Conservation (phyloP, 2,797 vertebrate genomes). For the Clarias pachynema region DNA sequence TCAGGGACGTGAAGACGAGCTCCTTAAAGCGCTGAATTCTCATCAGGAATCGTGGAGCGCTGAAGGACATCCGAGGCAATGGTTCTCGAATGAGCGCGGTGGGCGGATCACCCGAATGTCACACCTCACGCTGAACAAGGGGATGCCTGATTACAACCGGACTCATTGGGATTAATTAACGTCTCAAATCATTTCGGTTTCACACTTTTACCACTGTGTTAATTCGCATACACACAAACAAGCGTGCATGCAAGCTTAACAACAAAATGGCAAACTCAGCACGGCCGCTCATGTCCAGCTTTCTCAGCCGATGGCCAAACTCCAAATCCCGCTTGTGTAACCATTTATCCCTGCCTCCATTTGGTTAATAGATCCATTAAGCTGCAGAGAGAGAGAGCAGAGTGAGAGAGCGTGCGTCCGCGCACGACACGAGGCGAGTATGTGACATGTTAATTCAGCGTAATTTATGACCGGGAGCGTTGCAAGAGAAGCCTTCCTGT, state of each 20-base stretch:
- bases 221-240: constrained; percentile 30
- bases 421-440: constrained; percentile 57
- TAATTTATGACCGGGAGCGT: constrained; percentile 75
- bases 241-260: constrained; percentile 15
- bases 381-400: constrained; percentile 54
- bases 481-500: constrained; percentile 62
- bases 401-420: constrained; percentile 46
- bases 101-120: constrained; percentile 9
- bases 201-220: constrained; percentile 43
- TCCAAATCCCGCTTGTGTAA: constrained; percentile 56
- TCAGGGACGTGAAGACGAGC: constrained; percentile 59
- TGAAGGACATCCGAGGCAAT: constrained; percentile 47
- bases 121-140: constrained; percentile 10
- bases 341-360: constrained; percentile 66
- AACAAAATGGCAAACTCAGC: constrained; percentile 45
- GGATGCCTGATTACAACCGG: constrained; percentile 41
- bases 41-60: constrained; percentile 30
- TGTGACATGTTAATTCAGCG: constrained; percentile 75
- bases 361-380: constrained; percentile 80
- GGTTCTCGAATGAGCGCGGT: constrained; percentile 1
- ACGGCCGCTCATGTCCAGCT: not conserved
- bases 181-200: constrained; percentile 45
- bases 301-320: constrained; percentile 36
- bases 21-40: constrained; percentile 56
- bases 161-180: constrained; percentile 39